Conservation (phyloP, 2,113 vertebrate species). For the Dipodomys ordii region DNA sequence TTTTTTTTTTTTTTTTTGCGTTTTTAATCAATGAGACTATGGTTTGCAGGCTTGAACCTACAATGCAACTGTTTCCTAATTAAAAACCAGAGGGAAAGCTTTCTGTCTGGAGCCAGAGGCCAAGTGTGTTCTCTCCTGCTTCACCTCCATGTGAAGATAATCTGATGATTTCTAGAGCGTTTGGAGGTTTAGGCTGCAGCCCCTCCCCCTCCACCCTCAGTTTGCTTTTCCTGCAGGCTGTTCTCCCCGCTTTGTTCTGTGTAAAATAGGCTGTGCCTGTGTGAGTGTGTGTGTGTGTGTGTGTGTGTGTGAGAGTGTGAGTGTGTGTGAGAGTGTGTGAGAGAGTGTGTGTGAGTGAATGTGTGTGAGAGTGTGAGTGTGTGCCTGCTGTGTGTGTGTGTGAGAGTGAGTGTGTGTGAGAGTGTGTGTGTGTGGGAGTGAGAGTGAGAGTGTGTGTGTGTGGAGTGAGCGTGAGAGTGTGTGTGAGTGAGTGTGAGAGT, state of each 20-base stretch:
- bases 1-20: conserved; percentile 45
- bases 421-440: no score
- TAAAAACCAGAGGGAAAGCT: conserved; percentile 30
- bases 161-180: conserved; percentile 45
- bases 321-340: no score
- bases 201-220: not conserved
- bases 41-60: not conserved
- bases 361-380: no score
- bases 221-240: not conserved
- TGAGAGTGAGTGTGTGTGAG: no score
- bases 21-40: conserved; percentile 59
- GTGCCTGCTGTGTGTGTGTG: no score
- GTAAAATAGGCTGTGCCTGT: not conserved
- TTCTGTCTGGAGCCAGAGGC: conserved; percentile 26
- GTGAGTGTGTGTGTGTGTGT: no score
- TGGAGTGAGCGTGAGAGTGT: no score
- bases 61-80: conserved; percentile 33
- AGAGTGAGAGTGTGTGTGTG: no score
- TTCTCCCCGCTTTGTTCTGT: not conserved
- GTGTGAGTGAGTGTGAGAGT: no score
- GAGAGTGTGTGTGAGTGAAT: no score
- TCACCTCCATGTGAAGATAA: conserved; percentile 50
- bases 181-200: not conserved
- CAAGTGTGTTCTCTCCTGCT: not conserved
- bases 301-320: no score